A percentile compares a stretch with the other conserved stretches of the same genome.
Evolutionary conservation across 2,888 invertebrate species (phyloP).

Genomic region (Pseudanteris insignis): DNA sequence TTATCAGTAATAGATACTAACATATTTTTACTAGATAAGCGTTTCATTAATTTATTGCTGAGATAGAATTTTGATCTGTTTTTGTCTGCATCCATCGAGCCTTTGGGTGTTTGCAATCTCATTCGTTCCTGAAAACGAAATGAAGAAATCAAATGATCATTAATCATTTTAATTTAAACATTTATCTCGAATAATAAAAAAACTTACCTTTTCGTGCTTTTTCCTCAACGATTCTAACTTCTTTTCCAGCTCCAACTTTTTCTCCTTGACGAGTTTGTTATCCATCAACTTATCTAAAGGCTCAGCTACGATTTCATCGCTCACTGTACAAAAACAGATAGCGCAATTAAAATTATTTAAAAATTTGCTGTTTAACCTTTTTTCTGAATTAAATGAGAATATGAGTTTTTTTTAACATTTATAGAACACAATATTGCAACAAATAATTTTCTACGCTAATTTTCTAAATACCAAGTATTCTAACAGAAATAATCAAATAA

Average conservation of each 20-base stretch:
- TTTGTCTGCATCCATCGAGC: conserved; percentile 73
- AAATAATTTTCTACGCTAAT: too few relatives aligned
- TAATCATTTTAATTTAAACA: too few relatives aligned
- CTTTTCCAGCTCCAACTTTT: conserved; percentile 84
- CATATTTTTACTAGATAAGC: conserved; percentile 82
- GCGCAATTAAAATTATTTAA: conserved; percentile 1
- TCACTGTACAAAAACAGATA: conserved; percentile 47
- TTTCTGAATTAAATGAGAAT: too few relatives aligned
- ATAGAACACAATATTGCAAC: too few relatives aligned
- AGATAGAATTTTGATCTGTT: conserved; percentile 79
- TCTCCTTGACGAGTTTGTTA: conserved; percentile 84
- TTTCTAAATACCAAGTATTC: too few relatives aligned
- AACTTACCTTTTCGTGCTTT: conserved; percentile 77
- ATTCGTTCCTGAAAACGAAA: conserved; percentile 71
- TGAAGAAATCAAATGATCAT: conserved; percentile 12
- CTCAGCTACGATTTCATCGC: conserved; percentile 75
- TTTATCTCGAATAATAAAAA: too few relatives aligned
- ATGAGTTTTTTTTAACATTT: too few relatives aligned
- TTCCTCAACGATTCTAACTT: conserved; percentile 84
- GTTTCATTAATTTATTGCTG: conserved; percentile 78
- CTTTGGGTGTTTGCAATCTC: conserved; percentile 71
- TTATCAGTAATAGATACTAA: too few relatives aligned
- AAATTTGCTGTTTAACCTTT: neutral
- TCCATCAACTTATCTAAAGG: conserved; percentile 82
- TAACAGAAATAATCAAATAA: too few relatives aligned